These are phyloP conservation scores for Zosterops borbonicus DNA, from an alignment of 2,113 vertebrate genomes.

Conservation along the genomic window DNA sequence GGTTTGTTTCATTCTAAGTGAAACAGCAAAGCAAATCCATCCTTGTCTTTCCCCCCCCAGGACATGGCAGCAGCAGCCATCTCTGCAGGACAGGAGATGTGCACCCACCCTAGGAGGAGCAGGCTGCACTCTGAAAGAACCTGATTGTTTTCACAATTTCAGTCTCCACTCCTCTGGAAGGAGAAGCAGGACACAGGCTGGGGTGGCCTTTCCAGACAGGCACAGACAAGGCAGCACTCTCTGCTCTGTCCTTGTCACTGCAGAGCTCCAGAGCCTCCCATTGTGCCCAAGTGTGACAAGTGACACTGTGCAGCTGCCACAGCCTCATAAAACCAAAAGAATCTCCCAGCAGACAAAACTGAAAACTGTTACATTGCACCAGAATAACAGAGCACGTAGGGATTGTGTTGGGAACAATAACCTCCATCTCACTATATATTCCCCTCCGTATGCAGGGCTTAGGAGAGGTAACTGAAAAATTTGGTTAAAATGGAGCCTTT, in stretches of 20 bases:
- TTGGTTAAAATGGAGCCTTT: not conserved
- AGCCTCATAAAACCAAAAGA: not conserved
- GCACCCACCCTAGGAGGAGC: not conserved
- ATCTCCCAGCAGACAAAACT: no score
- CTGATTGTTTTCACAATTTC: not conserved
- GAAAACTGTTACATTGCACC: no score
- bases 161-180: not conserved
- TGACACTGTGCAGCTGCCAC: not conserved
- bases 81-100: not conserved
- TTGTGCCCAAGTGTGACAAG: not conserved
- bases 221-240: not conserved
- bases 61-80: not conserved
- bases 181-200: not conserved
- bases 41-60: not conserved
- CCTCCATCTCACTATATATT: not conserved
- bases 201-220: not conserved
- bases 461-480: not conserved
- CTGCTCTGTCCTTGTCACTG: not conserved
- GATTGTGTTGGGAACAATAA: not conserved
- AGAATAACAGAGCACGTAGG: not conserved
- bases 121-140: not conserved
- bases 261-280: not conserved
- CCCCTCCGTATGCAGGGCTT: not conserved
- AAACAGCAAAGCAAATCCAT: not conserved
- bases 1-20: not conserved